Base-by-base conservation (phyloP, 2,797 vertebrate species). In the Mormyrops boulengeri region DNA sequence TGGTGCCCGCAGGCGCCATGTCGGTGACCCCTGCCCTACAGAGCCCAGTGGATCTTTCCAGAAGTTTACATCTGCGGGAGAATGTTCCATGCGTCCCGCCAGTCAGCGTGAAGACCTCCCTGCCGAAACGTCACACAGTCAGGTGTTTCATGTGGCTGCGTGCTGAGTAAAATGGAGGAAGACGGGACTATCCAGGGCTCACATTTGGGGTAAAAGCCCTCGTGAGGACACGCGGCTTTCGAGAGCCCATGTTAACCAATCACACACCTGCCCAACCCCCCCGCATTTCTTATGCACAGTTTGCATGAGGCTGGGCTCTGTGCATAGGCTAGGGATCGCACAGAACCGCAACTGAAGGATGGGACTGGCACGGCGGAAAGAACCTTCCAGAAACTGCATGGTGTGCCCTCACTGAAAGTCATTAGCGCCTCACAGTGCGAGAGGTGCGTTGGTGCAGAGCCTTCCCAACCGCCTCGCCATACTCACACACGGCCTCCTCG, bases 401-500 rank as follows among this genome's bases (percentile, higher is more conserved):
- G 57, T 1, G 52, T 50, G 69, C 26, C 53, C 88, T 50, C 38
- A 88, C 69, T 89, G 86, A 50, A 57, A 57, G 55, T 19, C 50
- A 26, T 12, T 88, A 62, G 22, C 11, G 52, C 38, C 52, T 87
- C 52, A 34, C 38, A 26, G 7, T 62, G 57, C n/a, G 0, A 57
- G 5, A 62, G 57, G 57, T 26, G 57, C 26, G 57, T 22, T 9
- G 22, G n/a, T 22, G 57, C 41, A 11, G 22, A 11, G 62, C 62
- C 9, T 30, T 66, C 9, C 22, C 22, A 26, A 26, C 34, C 62
- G 0, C 62, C 26, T 30, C 89, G 87, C 0, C 92, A 89, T 94
- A 98, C 98, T 98, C 97, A 99, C 98, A 98, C 97, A 93, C 98
- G 86, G 98, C 98, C 95, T 99, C 98, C 91, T 92, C 96, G 94